Evolutionary conservation across 2,888 invertebrate genomes (phyloP), one percentile per base, ranked within the genome.

Genomic region (Drosophila atroscutellata): DNA sequence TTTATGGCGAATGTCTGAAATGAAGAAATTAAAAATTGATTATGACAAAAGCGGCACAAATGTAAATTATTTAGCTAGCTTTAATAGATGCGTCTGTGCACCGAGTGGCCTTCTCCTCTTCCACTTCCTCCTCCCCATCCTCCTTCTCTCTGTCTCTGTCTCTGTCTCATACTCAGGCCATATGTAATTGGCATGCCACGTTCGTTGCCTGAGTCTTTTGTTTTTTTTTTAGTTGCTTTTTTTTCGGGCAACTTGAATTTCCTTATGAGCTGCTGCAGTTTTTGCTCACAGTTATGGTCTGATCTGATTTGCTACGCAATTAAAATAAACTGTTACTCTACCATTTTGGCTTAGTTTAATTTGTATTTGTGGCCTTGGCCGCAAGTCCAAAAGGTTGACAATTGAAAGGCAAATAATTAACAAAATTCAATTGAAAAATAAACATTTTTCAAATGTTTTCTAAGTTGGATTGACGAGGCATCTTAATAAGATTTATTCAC

Each of bases 11-110:
- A 74, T 81, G 83, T 81, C 82, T 68, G 75, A 82, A 90, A 86
- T 85, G 83, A 90, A 89, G 90, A 90, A 90, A 90, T 90, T 90
- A 86, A 90, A 90, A 90, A 90, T 90, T 89, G 90, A 90, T 89
- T 90, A 87, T 90, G 90, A 90, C 90, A 88, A 89, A 89, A 80
- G 75, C 83, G 80, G 69, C 75, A 83, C 80, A 89, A 73, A 87
- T 85, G 86, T 77, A 82, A 85, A 90, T 90, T 89, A 89, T 83
- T 90, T 80, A 83, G 68, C 74, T 68, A 67, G 65, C 66, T 73
- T 75, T 75, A 75, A 74, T 71, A 69, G 77, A 72, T 77, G 77
- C 61, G 59, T 54, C 58, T 56, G 50, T 49, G 49, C 54, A 6
- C 36, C 15, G 45, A 45, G 45, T 24, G 24, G 24, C 36, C 37